Percentiles rank a stretch among this genome's conserved stretches.
Evolutionary conservation across 2,113 vertebrate species (phyloP).

Genomic region (Cochlearius cochlearius): DNA sequence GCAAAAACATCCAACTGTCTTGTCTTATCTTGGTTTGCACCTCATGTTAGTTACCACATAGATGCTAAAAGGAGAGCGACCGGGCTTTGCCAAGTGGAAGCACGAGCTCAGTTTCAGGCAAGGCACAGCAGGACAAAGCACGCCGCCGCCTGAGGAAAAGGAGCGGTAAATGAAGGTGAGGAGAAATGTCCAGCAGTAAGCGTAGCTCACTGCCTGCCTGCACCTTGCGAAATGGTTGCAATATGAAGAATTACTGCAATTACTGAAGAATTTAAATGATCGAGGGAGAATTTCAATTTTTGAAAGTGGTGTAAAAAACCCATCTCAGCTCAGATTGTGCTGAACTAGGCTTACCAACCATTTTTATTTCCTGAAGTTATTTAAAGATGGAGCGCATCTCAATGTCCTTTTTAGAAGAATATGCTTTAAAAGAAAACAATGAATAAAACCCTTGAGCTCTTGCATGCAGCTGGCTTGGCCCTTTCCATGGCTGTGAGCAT

Average conservation of each 20-base stretch:
- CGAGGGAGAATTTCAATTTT: background rate
- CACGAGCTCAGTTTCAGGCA: background rate
- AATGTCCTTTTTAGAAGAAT: background rate
- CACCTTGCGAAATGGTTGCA: background rate
- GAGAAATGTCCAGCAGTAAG: background rate
- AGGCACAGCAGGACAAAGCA: background rate
- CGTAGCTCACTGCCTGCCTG: background rate
- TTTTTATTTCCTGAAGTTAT: background rate
- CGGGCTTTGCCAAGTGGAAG: background rate
- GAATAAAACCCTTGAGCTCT: background rate
- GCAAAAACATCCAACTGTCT: conserved; percentile 6
- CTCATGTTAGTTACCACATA: background rate
- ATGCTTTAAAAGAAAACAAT: background rate
- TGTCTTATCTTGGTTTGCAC: conserved; percentile 46
- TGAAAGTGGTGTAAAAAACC: background rate
- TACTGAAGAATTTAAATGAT: background rate
- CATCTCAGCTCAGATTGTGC: background rate
- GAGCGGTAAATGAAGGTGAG: background rate
- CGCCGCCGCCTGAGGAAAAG: background rate
- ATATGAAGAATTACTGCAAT: background rate
- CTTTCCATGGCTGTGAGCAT: background rate
- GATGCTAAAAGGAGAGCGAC: background rate
- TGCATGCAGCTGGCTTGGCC: background rate
- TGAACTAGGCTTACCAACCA: background rate
- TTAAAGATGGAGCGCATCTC: background rate